These are phyloP conservation scores for Drosophila rhopaloa DNA, from an alignment of 1,140 invertebrate genomes.

Conservation along the genomic window DNA sequence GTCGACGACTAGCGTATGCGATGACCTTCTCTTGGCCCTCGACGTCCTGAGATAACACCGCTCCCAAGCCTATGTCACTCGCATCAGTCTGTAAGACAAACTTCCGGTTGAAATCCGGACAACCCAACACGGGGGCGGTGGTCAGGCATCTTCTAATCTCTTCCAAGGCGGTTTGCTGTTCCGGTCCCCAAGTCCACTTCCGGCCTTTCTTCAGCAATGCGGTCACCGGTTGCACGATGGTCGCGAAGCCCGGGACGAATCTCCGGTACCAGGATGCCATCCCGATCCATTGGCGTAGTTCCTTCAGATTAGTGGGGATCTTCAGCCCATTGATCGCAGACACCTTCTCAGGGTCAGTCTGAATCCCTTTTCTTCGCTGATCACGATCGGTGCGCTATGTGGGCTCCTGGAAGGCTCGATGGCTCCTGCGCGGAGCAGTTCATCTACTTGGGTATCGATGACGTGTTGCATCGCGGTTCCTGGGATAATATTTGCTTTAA, in stretches of 20 bases:
- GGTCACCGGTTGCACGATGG: neutral
- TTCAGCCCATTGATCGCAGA: neutral
- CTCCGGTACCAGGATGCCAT: neutral
- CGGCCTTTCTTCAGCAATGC: neutral
- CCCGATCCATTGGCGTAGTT: no score
- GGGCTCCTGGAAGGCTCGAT: conserved; percentile 1
- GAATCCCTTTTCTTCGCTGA: neutral
- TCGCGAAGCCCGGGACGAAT: neutral
- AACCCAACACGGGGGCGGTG: neutral
- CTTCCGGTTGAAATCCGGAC: neutral
- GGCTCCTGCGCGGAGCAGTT: no score
- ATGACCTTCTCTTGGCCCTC: neutral
- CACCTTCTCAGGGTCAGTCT: neutral
- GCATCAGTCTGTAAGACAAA: neutral
- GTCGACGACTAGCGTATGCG: neutral
- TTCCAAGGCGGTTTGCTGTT: neutral
- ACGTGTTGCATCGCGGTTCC: no score
- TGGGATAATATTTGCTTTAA: no score
- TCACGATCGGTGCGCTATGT: neutral
- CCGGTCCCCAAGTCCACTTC: neutral
- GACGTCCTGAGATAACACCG: neutral
- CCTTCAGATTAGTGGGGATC: neutral
- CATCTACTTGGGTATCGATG: no score
- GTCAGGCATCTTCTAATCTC: neutral
- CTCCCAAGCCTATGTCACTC: neutral